These are phyloP conservation scores for Ctenoplectra terminalis DNA, from an alignment of 1,140 invertebrate species.

Conservation along the genomic window DNA sequence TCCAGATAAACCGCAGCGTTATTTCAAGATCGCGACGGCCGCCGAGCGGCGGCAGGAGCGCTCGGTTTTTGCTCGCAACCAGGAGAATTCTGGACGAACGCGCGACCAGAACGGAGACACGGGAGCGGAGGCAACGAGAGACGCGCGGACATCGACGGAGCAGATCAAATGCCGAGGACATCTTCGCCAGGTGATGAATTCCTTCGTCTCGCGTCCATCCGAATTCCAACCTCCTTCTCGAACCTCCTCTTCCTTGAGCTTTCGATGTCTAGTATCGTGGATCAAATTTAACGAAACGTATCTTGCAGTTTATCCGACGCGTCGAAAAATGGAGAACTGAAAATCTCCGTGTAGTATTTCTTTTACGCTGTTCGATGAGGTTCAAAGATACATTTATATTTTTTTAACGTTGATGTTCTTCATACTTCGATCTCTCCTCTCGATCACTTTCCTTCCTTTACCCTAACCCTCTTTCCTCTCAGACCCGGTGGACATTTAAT, in stretches of 20 bases:
- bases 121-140: background rate
- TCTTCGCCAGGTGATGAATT: conserved; percentile 61
- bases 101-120: background rate
- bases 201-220: conserved; percentile 60
- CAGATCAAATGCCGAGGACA: conserved; percentile 25
- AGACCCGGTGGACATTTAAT: conserved; percentile 51
- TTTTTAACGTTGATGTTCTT: background rate
- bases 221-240: conserved; percentile 22
- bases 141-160: background rate
- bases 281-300: background rate
- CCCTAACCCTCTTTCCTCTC: background rate
- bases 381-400: background rate
- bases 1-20: conserved; percentile 41
- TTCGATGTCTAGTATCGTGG: background rate
- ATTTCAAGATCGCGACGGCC: conserved; percentile 20
- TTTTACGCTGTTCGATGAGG: too few species aligned
- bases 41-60: background rate
- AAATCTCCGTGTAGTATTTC: background rate
- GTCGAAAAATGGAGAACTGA: background rate
- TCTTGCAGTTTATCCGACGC: background rate
- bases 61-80: conserved; percentile 29
- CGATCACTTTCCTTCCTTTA: conserved; percentile 6
- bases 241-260: background rate
- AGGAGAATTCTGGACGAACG: conserved; percentile 16
- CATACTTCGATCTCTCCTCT: background rate